Conservation (phyloP, 2,113 vertebrate genomes). For the Isurus oxyrinchus region DNA sequence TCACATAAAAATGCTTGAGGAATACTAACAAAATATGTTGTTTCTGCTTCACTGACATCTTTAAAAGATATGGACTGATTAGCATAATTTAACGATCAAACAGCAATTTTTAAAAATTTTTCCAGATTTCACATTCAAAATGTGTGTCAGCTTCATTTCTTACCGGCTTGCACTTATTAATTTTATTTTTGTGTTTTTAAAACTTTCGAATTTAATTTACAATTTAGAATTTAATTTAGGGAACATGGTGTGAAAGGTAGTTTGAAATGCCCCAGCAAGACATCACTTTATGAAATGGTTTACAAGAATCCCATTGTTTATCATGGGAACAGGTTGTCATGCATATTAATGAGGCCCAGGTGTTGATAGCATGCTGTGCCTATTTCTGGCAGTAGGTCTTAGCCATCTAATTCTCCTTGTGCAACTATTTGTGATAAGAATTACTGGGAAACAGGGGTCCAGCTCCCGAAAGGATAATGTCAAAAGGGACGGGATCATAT, state of each 20-base stretch:
- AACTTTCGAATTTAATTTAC: slow-evolving; percentile 44
- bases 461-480: slow-evolving; percentile 40
- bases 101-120: background rate
- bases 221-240: slow-evolving; percentile 63
- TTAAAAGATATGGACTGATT: background rate
- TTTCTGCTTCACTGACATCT: background rate
- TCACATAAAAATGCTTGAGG: background rate
- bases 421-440: slow-evolving; percentile 56
- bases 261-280: slow-evolving; percentile 51
- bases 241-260: slow-evolving; percentile 53
- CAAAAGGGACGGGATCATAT: slow-evolving; percentile 35
- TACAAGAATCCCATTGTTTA: slow-evolving; percentile 61
- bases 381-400: slow-evolving; percentile 53
- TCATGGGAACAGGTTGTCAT: slow-evolving; percentile 62
- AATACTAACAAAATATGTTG: background rate
- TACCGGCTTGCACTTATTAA: background rate
- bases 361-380: slow-evolving; percentile 60
- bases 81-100: background rate
- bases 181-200: background rate
- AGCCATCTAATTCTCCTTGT: slow-evolving; percentile 50
- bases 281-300: slow-evolving; percentile 65
- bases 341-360: slow-evolving; percentile 66
- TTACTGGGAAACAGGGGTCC: slow-evolving; percentile 43
- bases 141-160: background rate
- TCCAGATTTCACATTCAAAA: background rate